A percentile compares a stretch with the other conserved stretches of the same genome.
Conservation (phyloP, 2,113 vertebrate species). For the Collichthys lucidus region DNA sequence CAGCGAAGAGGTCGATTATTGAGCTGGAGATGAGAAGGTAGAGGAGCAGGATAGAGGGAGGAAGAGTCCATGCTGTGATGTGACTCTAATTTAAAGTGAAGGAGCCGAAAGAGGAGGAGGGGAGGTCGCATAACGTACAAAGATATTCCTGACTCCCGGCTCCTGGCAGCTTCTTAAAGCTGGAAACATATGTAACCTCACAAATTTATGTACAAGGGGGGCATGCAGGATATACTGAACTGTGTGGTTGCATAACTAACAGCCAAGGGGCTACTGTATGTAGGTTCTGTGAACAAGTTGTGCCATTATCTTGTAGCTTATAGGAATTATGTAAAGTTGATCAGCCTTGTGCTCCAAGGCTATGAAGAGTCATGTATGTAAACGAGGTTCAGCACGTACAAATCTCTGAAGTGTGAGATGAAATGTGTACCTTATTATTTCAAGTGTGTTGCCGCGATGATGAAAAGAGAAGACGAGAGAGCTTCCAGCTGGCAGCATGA, state of each 20-base stretch:
- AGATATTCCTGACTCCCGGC: constrained; percentile 69
- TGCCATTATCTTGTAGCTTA: constrained; percentile 9
- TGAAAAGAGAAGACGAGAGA: constrained; percentile 70
- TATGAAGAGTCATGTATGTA: not conserved
- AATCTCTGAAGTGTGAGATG: constrained; percentile 20
- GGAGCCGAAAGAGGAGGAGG: constrained; percentile 73
- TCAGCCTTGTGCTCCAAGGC: constrained; percentile 4
- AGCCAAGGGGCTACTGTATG: constrained; percentile 22
- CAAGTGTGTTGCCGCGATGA: constrained; percentile 22
- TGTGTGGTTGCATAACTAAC: constrained; percentile 40
- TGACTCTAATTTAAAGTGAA: constrained; percentile 79
- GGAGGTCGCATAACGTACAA: constrained; percentile 66
- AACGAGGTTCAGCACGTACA: not conserved
- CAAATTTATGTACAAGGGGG: constrained; percentile 1
- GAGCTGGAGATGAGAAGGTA: constrained; percentile 40
- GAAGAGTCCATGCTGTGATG: constrained; percentile 52
- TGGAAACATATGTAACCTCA: constrained; percentile 25
- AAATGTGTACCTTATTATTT: constrained; percentile 7
- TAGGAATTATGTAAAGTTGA: constrained; percentile 48
- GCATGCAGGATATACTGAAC: not conserved
- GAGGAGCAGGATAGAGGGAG: constrained; percentile 8
- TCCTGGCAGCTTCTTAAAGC: constrained; percentile 46
- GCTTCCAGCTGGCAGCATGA: constrained; percentile 69
- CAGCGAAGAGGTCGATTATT: constrained; percentile 14
- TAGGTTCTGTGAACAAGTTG: constrained; percentile 22